Evolutionary conservation across 2,113 vertebrate genomes (phyloP).

Genomic region (Nesoenas mayeri): DNA sequence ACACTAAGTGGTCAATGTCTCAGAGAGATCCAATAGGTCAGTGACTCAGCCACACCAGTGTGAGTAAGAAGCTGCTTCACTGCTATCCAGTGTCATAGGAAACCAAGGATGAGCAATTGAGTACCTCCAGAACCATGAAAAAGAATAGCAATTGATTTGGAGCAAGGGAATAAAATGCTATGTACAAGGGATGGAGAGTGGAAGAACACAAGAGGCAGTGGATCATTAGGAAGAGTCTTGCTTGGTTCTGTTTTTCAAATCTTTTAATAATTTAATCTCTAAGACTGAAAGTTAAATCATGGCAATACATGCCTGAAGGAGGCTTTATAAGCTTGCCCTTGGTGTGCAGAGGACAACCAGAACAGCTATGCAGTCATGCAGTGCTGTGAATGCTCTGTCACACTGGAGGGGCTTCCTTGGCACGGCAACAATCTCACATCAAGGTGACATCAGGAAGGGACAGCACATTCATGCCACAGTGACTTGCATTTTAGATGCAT

Average conservation of each 20-base stretch:
- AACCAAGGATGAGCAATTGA: background rate
- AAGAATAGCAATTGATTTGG: background rate
- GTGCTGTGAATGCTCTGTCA: background rate
- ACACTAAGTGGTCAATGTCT: background rate
- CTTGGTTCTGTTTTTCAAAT: background rate
- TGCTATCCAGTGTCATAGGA: accelerated
- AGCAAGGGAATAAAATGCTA: background rate
- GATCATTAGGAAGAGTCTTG: background rate
- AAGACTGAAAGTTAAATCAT: background rate
- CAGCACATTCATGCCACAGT: background rate
- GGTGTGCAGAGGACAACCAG: background rate
- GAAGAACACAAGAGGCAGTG: background rate
- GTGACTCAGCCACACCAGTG: background rate
- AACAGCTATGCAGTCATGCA: background rate
- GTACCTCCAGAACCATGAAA: background rate
- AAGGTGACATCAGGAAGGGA: background rate
- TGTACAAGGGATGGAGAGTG: background rate
- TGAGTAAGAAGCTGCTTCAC: background rate
- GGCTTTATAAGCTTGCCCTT: background rate
- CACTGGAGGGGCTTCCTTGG: background rate
- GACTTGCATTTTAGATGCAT: background rate
- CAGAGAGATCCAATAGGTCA: background rate
- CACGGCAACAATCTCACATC: background rate
- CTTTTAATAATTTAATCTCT: background rate
- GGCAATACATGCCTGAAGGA: background rate